These are phyloP conservation scores for Drosophila tropicalis DNA, from an alignment of 1,140 invertebrate species.

Conservation along the genomic window DNA sequence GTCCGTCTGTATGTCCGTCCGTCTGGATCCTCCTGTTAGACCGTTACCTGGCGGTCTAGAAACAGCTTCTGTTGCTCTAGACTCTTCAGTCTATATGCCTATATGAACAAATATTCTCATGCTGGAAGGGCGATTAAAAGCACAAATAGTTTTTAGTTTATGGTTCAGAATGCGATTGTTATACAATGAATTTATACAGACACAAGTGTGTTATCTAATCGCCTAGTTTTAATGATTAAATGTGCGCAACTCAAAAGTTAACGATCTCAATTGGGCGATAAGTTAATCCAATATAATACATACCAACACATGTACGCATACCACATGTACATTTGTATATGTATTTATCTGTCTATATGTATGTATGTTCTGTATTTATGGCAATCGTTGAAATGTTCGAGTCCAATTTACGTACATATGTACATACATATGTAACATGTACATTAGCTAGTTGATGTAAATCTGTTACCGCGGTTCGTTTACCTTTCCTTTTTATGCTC, in stretches of 20 bases:
- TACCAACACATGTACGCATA: background rate
- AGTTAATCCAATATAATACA: background rate
- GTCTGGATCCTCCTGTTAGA: too few species aligned
- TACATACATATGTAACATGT: too few species aligned
- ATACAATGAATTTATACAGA: slow-evolving; percentile 20
- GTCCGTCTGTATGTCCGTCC: too few species aligned
- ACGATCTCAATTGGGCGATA: background rate
- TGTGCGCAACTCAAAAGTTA: background rate
- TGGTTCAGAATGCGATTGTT: slow-evolving; percentile 31
- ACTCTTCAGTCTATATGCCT: too few species aligned
- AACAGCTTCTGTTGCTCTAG: too few species aligned
- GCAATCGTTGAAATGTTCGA: background rate
- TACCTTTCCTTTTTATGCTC: too few species aligned
- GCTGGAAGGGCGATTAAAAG: background rate
- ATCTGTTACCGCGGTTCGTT: too few species aligned
- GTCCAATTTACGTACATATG: background rate
- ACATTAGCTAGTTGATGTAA: too few species aligned
- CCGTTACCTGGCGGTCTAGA: too few species aligned
- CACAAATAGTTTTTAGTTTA: slow-evolving; percentile 40
- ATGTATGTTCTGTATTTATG: slow-evolving; percentile 1
- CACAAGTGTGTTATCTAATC: slow-evolving; percentile 41
- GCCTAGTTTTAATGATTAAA: background rate
- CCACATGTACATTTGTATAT: background rate
- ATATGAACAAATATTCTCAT: too few species aligned
- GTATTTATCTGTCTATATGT: background rate